These are phyloP conservation scores for Zhuqinia jingwanae DNA, from an alignment of 2,888 invertebrate species.

Conservation along the genomic window DNA sequence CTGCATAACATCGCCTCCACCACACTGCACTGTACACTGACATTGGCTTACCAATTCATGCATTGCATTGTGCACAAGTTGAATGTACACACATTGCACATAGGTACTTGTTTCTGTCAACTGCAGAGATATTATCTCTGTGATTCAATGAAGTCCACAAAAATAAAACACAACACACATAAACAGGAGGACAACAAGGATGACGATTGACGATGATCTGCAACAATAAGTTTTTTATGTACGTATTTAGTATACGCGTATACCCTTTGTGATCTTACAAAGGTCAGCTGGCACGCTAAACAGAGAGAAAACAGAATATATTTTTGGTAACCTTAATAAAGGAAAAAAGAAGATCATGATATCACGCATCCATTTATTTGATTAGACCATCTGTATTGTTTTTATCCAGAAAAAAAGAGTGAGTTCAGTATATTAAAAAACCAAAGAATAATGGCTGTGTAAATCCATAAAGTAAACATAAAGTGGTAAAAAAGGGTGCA, in stretches of 20 bases:
- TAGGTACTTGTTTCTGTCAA: constrained; percentile 46
- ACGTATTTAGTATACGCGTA: background rate
- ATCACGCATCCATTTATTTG: constrained; percentile 41
- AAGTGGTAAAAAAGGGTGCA: constrained; percentile 56
- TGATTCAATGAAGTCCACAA: constrained; percentile 36
- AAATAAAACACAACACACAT: too few species aligned
- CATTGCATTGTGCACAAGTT: background rate
- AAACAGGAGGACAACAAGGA: background rate
- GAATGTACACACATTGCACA: background rate
- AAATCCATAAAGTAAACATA: constrained; percentile 61
- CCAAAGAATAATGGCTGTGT: constrained; percentile 9
- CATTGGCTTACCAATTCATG: background rate
- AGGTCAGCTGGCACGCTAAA: constrained; percentile 17
- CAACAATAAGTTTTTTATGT: background rate
- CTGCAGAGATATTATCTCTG: constrained; percentile 37
- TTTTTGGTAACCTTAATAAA: too few species aligned
- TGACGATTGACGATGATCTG: background rate
- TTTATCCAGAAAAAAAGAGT: constrained; percentile 32
- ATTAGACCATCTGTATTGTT: constrained; percentile 49
- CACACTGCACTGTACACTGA: background rate
- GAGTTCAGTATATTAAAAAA: constrained; percentile 7
- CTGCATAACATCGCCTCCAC: background rate
- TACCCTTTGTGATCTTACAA: background rate
- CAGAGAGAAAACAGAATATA: background rate
- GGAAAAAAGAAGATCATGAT: background rate